Percentiles rank a stretch among this genome's conserved stretches.
These are phyloP conservation scores for Macropus fuliginosus DNA, from an alignment of 2,797 vertebrate species.

Conservation along the genomic window DNA sequence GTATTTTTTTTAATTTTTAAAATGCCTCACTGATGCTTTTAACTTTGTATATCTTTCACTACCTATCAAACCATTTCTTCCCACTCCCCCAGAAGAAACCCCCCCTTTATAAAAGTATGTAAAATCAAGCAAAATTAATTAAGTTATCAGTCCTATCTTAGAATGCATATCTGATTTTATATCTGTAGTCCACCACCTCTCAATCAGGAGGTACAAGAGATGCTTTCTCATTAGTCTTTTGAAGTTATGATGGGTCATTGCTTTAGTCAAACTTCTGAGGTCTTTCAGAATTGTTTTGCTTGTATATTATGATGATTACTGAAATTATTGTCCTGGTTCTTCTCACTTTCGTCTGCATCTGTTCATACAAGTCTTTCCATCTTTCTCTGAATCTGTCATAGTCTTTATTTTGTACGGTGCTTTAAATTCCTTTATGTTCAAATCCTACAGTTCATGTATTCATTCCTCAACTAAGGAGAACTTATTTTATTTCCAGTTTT, in stretches of 20 bases:
- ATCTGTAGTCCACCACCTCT: neutral
- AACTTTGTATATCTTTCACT: neutral
- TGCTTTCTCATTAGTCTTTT: neutral
- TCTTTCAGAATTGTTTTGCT: neutral
- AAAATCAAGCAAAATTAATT: neutral
- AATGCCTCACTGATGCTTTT: neutral
- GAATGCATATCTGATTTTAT: neutral
- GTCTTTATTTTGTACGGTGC: neutral
- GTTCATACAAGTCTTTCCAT: neutral
- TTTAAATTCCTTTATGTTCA: neutral
- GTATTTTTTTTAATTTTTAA: neutral
- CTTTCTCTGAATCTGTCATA: neutral
- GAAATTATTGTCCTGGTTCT: neutral
- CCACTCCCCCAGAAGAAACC: neutral
- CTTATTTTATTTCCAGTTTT: neutral
- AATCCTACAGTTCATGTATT: neutral
- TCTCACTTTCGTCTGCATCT: neutral
- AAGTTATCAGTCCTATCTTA: neutral
- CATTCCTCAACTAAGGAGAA: neutral
- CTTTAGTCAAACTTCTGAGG: neutral
- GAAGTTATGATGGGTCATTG: neutral
- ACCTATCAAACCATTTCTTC: neutral
- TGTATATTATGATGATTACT: neutral
- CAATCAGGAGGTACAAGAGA: neutral
- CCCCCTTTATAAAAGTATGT: neutral